A percentile compares a stretch with the other conserved stretches of the same genome.
These are phyloP conservation scores for Novumbra hubbsi DNA, from an alignment of 2,797 vertebrate species.

Conservation along the genomic window DNA sequence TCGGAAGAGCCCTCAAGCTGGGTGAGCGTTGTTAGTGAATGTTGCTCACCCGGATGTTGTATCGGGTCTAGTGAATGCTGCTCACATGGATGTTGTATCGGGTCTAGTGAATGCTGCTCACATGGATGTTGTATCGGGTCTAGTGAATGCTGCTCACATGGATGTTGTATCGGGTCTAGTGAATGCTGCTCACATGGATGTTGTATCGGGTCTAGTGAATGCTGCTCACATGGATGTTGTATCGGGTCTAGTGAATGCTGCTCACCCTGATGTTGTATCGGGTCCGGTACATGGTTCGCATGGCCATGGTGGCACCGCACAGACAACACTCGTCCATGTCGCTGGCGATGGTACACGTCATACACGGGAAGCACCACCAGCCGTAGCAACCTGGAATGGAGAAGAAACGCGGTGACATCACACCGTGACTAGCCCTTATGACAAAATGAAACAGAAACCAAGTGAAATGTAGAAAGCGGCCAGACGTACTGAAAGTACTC, in stretches of 20 bases:
- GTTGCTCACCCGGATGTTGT: slow-evolving; percentile 79
- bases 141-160: too few species aligned
- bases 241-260: too few species aligned
- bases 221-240: too few species aligned
- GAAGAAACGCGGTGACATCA: neutral
- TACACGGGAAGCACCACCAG: slow-evolving; percentile 60
- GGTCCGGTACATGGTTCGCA: slow-evolving; percentile 82
- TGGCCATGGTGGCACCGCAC: slow-evolving; percentile 66
- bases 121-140: too few species aligned
- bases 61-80: slow-evolving; percentile 81
- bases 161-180: too few species aligned
- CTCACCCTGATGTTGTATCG: slow-evolving; percentile 80
- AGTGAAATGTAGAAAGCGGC: neutral
- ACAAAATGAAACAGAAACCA: neutral
- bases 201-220: too few species aligned
- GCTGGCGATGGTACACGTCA: slow-evolving; percentile 71
- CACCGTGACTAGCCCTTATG: neutral
- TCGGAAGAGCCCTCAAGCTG: neutral
- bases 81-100: too few species aligned
- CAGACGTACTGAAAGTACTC: neutral
- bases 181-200: too few species aligned
- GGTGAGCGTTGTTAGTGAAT: too few species aligned
- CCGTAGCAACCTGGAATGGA: slow-evolving; percentile 67
- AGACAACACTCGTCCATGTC: slow-evolving; percentile 81
- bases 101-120: too few species aligned